A percentile compares a stretch with the other conserved stretches of the same genome.
These are phyloP conservation scores for Theropithecus gelada DNA, from an alignment of 2,113 vertebrate genomes.

Conservation along the genomic window DNA sequence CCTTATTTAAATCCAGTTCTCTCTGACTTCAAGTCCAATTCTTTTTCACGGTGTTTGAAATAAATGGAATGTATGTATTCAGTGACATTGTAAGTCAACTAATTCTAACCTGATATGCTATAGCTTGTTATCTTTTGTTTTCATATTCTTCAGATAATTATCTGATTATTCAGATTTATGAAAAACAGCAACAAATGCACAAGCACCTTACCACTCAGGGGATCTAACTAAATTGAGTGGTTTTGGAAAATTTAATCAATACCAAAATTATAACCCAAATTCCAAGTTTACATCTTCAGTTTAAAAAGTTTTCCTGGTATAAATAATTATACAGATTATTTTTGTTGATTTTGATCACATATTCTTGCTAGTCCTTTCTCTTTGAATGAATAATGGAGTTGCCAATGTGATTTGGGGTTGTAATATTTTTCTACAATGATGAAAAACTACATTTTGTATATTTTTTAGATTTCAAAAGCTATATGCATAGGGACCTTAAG, in stretches of 20 bases:
- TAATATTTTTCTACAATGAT: background rate
- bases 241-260: background rate
- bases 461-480: background rate
- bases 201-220: background rate
- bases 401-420: background rate
- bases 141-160: background rate
- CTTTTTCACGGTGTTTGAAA: background rate
- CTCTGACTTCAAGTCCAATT: background rate
- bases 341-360: background rate
- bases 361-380: background rate
- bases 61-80: background rate
- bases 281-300: background rate
- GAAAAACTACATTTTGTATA: background rate
- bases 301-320: background rate
- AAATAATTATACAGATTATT: background rate
- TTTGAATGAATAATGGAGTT: background rate
- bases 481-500: background rate
- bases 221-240: background rate
- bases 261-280: background rate
- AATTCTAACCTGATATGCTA: background rate
- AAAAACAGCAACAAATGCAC: background rate
- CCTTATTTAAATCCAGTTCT: background rate
- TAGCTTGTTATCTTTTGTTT: background rate
- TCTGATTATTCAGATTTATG: background rate
- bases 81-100: background rate